Evolutionary conservation across 2,888 invertebrate species (phyloP), one percentile per base, ranked within the genome.

Genomic region (Stenoptilia bipunctidactyla): DNA sequence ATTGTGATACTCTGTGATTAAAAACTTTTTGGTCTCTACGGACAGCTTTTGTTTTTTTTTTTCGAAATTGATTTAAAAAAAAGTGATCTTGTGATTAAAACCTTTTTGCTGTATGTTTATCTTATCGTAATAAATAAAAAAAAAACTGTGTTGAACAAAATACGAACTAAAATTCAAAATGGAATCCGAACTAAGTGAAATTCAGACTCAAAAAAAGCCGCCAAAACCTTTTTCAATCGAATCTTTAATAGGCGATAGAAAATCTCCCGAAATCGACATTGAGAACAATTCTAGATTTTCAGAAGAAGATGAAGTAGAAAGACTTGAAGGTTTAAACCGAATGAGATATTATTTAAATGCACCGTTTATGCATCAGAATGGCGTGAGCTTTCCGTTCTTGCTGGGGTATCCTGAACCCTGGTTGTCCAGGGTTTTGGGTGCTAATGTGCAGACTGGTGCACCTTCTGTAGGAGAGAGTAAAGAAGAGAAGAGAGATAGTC

Each of bases 141-240:
- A 20, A 34, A 38, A 36, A 38, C 38, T 38, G 39, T 41, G 37
- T 41, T 35, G 40, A 15, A 5, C 13, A 20, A 25, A 44, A 27
- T 39, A 8, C 27, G 9, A 25, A 25, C 5, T 36, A n/a, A n/a
- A n/a, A n/a, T 15, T 34, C 10, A 58, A 53, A 52, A 66, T 66
- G 82, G 76, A 80, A 45, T 71, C 73, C 0, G 69, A 77, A 55
- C 53, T 74, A 20, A 51, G 49, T 1, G 71, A 71, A 45, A 72
- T 71, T 0, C 66, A 70, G 50, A 70, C 68, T 0, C 65, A 69
- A 44, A 75, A 75, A 42, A 79, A 67, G 53, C 76, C 80, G 38
- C 88, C 88, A 2, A 87, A 85, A 51, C 87, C 88, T 1, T 88
- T 88, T 61, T 86, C 88, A 1, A 88, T 88, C 36, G 88, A 88